Conservation (phyloP, 2,113 vertebrate genomes). For the Mirza zaza region DNA sequence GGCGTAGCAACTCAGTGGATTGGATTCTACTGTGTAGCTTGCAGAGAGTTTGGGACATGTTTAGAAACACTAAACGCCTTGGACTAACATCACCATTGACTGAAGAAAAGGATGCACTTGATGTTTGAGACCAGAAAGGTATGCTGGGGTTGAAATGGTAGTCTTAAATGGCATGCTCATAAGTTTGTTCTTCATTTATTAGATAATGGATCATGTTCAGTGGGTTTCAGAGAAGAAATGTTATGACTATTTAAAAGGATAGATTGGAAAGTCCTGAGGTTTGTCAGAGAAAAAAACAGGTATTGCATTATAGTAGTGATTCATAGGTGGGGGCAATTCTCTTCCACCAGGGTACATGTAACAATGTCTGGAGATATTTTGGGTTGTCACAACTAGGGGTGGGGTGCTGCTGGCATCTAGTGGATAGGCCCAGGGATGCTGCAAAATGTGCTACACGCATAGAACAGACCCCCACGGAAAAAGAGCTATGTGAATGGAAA, state of each 20-base stretch:
- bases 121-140: neutral
- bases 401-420: neutral
- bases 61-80: neutral
- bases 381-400: neutral
- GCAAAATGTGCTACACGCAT: neutral
- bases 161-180: neutral
- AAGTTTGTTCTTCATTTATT: neutral
- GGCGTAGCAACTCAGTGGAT: neutral
- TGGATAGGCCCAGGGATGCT: neutral
- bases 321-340: neutral
- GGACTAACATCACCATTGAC: neutral
- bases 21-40: neutral
- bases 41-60: neutral
- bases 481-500: neutral
- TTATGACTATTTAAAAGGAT: neutral
- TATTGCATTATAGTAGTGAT: neutral
- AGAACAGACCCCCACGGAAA: neutral
- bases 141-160: neutral
- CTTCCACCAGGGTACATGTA: accelerated
- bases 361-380: neutral
- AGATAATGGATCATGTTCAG: neutral
- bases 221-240: neutral
- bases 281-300: neutral
- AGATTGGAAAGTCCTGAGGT: neutral
- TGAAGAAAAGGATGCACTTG: neutral